phyloP scores from a whole-genome alignment of 2,113 vertebrate species.

The Clarias macrocephalus region DNA sequence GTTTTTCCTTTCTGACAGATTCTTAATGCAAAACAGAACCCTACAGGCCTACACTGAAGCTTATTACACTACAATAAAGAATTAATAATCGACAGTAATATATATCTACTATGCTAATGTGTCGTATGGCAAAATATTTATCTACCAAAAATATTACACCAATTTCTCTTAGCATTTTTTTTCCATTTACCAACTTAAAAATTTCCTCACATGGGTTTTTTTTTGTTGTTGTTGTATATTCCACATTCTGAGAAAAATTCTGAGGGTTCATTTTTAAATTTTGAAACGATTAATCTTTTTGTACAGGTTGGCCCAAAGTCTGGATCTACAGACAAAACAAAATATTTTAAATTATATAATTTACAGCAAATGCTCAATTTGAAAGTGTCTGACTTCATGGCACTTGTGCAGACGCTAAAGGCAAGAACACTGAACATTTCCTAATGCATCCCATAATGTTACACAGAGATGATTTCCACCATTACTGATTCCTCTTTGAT shows the following conservation, averaged over 20 bases:
- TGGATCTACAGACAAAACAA: no score
- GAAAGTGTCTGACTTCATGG: no score
- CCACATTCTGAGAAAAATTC: neutral
- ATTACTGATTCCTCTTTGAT: no score
- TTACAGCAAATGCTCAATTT: no score
- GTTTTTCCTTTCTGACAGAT: neutral
- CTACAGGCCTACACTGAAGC: neutral
- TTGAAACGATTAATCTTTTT: neutral
- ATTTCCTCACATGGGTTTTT: neutral
- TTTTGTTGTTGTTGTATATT: neutral
- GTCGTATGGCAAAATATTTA: neutral
- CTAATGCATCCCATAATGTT: no score
- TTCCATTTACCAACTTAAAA: neutral
- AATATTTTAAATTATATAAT: no score
- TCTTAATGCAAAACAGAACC: neutral
- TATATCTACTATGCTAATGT: neutral
- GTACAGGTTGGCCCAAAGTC: no score
- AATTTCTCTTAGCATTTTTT: neutral
- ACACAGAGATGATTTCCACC: no score
- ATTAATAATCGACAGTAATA: neutral
- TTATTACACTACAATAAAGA: neutral
- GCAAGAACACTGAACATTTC: no score
- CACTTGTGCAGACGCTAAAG: no score
- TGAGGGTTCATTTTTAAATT: neutral
- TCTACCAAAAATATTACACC: neutral